Conservation (phyloP, 2,797 vertebrate genomes). For the Echeneis naucrates region DNA sequence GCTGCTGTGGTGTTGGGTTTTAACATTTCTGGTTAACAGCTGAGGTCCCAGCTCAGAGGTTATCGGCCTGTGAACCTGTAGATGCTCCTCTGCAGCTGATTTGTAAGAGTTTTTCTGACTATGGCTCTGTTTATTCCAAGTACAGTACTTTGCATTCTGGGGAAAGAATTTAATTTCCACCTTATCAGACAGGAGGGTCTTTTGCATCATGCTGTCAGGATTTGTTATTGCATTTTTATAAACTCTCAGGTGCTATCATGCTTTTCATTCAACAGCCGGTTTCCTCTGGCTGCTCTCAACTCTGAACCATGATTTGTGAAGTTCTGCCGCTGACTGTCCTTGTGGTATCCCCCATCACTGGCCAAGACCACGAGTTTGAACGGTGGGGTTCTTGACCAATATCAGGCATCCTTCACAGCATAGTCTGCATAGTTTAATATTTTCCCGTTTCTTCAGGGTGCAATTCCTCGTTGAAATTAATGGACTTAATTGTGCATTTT, state of each 20-base stretch:
- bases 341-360: conserved; percentile 10
- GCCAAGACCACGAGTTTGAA: neutral
- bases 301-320: conserved; percentile 17
- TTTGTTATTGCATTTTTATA: conserved; percentile 7
- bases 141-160: neutral
- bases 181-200: conserved; percentile 3
- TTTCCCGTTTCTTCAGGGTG: neutral
- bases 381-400: conserved; percentile 8
- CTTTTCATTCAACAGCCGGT: conserved; percentile 7
- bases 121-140: neutral
- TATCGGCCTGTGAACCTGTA: conserved; percentile 4
- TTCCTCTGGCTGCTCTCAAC: neutral
- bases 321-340: too few species aligned
- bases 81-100: neutral
- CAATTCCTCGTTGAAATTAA: neutral
- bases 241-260: conserved; percentile 1
- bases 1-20: conserved; percentile 4
- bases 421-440: neutral
- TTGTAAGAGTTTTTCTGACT: neutral
- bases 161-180: neutral
- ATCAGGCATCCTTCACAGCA: neutral
- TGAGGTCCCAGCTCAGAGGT: neutral
- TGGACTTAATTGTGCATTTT: conserved; percentile 24
- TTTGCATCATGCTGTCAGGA: conserved; percentile 4
- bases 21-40: conserved; percentile 18